A percentile compares a stretch with the other conserved stretches of the same genome.
Conservation (phyloP, 92 coral and sea anemone species). For the Parazoanthus darwini region DNA sequence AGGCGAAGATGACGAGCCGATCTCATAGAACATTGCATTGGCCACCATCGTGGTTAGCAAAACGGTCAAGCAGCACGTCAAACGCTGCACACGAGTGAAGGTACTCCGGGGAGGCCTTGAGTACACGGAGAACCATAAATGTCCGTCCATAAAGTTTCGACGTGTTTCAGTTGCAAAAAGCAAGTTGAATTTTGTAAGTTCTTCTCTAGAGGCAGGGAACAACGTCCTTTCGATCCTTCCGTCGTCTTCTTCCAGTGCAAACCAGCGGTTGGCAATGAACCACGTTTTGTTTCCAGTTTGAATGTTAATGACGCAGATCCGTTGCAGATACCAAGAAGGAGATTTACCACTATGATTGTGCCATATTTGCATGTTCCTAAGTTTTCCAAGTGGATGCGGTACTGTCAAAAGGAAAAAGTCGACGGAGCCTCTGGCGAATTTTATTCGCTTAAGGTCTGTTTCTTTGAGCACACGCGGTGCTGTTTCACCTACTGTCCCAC, state of each 20-base stretch:
- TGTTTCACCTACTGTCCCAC: slow-evolving; percentile 70
- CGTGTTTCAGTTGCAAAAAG: slow-evolving; percentile 74
- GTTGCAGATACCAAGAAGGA: slow-evolving; percentile 86
- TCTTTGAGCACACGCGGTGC: slow-evolving; percentile 76
- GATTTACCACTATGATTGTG: slow-evolving; percentile 75
- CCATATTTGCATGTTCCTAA: slow-evolving; percentile 66
- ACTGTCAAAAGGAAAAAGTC: slow-evolving; percentile 77
- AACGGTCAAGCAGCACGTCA: slow-evolving; percentile 83
- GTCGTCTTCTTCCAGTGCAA: slow-evolving; percentile 90
- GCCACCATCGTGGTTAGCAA: slow-evolving; percentile 83
- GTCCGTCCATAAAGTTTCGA: slow-evolving; percentile 84
- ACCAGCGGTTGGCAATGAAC: slow-evolving; percentile 85
- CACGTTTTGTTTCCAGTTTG: slow-evolving; percentile 76
- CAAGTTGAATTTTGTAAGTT: slow-evolving; percentile 74
- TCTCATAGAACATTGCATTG: slow-evolving; percentile 85
- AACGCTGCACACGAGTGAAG: slow-evolving; percentile 88
- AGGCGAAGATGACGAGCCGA: slow-evolving; percentile 51
- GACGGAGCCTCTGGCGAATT: slow-evolving; percentile 58
- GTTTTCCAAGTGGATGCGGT: slow-evolving; percentile 74
- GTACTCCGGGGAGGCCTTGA: slow-evolving; percentile 76
- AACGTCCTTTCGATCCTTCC: slow-evolving; percentile 76
- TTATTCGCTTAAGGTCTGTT: slow-evolving; percentile 46
- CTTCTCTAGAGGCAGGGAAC: slow-evolving; percentile 63
- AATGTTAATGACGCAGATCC: slow-evolving; percentile 67
- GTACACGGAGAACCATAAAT: slow-evolving; percentile 85